Conservation (phyloP, 2,797 vertebrate species). For the Clarias laeviceps region DNA sequence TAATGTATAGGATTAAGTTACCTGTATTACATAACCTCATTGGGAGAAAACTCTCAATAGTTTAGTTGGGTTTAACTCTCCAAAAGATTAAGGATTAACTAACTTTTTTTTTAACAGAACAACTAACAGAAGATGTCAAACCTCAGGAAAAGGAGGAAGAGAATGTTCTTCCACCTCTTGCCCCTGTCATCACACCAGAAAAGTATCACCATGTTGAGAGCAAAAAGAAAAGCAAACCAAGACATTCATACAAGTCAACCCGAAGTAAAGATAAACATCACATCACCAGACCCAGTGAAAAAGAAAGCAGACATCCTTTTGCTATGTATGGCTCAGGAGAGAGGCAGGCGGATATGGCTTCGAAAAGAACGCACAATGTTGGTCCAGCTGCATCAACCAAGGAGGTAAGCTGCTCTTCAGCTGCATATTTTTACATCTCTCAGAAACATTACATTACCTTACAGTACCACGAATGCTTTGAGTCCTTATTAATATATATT, state of each 20-base stretch:
- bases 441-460: neutral
- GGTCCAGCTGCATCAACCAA: slow-evolving; percentile 80
- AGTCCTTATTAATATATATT: neutral
- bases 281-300: slow-evolving; percentile 67
- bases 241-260: slow-evolving; percentile 64
- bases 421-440: neutral
- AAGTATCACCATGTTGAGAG: slow-evolving; percentile 46
- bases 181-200: slow-evolving; percentile 39
- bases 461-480: neutral
- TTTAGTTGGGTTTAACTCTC: neutral
- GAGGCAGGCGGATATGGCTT: slow-evolving; percentile 81
- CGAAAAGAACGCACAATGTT: slow-evolving; percentile 91
- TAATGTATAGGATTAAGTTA: neutral
- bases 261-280: slow-evolving; percentile 63
- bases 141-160: slow-evolving; percentile 51
- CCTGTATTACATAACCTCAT: neutral
- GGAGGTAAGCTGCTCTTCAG: slow-evolving; percentile 74
- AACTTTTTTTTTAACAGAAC: slow-evolving; percentile 15
- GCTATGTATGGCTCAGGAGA: slow-evolving; percentile 91
- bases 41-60: neutral
- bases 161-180: slow-evolving; percentile 32
- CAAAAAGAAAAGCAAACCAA: slow-evolving; percentile 61
- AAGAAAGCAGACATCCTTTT: slow-evolving; percentile 85
- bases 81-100: neutral
- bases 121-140: slow-evolving; percentile 41